Conservation (phyloP, 2,113 vertebrate genomes). For the Spermophilus dauricus region DNA sequence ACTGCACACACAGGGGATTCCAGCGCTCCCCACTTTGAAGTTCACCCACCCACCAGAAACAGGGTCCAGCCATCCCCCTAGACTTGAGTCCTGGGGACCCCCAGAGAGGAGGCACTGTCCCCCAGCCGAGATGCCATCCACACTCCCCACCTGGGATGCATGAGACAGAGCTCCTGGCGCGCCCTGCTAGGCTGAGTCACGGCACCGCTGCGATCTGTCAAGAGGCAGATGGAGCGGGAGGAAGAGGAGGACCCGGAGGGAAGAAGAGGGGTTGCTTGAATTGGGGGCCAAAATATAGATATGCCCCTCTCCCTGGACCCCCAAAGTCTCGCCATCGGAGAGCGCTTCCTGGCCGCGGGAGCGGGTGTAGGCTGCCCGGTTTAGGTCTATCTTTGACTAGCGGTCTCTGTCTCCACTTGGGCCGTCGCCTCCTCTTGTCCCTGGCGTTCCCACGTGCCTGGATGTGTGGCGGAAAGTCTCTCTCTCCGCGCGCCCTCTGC, state of each 20-base stretch:
- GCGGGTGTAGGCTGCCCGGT: background rate
- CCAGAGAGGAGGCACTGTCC: background rate
- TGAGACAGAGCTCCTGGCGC: background rate
- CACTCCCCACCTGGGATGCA: background rate
- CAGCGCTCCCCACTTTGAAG: background rate
- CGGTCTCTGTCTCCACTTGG: background rate
- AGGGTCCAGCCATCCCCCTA: background rate
- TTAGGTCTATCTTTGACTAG: background rate
- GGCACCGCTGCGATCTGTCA: conserved; percentile 53
- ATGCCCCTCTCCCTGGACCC: background rate
- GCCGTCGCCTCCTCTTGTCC: background rate
- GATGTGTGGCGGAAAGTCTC: background rate
- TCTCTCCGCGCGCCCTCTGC: conserved; percentile 67
- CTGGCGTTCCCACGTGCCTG: background rate
- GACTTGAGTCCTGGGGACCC: background rate
- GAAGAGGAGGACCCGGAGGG: conserved; percentile 29
- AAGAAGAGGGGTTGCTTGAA: background rate
- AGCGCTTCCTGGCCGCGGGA: background rate
- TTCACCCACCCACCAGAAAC: background rate
- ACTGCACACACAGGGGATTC: background rate
- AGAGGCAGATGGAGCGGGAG: conserved; percentile 65
- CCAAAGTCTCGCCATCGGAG: background rate
- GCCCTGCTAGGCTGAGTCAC: conserved; percentile 77
- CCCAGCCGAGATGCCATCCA: background rate
- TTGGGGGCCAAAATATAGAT: background rate